Evolutionary conservation across 2,113 vertebrate species (phyloP).

Genomic region (Leucoraja erinaceus): DNA sequence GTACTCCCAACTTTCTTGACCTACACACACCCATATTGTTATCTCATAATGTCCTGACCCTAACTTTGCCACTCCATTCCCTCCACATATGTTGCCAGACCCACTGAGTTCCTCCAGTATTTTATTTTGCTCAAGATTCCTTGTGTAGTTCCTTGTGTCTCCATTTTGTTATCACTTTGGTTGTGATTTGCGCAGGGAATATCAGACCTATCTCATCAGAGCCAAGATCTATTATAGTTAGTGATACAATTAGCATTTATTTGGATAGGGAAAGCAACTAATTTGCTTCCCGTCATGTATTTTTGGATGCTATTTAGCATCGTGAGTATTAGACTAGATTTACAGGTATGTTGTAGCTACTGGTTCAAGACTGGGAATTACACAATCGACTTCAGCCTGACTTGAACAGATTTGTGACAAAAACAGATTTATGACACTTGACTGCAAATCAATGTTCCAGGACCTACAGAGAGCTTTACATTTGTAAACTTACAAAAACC

Average conservation of each 20-base stretch:
- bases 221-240: not conserved
- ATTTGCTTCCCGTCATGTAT: not conserved
- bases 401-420: not conserved
- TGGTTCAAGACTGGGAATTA: not conserved
- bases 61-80: too few relatives aligned
- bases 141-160: too few relatives aligned
- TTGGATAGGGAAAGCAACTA: not conserved
- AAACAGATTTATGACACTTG: slow-evolving; percentile 16
- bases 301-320: not conserved
- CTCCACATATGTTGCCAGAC: too few relatives aligned
- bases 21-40: not conserved
- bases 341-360: not conserved
- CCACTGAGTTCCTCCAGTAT: too few relatives aligned
- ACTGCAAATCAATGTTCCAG: not conserved
- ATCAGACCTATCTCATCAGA: not conserved
- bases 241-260: not conserved
- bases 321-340: not conserved
- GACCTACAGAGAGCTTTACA: not conserved
- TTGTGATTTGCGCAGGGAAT: not conserved
- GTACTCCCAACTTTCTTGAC: not conserved
- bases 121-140: too few relatives aligned
- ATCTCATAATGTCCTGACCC: not conserved
- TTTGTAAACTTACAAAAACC: not conserved
- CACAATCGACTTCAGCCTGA: not conserved
- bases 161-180: too few relatives aligned